Conservation (phyloP, 2,797 vertebrate species). For the Betta splendens region DNA sequence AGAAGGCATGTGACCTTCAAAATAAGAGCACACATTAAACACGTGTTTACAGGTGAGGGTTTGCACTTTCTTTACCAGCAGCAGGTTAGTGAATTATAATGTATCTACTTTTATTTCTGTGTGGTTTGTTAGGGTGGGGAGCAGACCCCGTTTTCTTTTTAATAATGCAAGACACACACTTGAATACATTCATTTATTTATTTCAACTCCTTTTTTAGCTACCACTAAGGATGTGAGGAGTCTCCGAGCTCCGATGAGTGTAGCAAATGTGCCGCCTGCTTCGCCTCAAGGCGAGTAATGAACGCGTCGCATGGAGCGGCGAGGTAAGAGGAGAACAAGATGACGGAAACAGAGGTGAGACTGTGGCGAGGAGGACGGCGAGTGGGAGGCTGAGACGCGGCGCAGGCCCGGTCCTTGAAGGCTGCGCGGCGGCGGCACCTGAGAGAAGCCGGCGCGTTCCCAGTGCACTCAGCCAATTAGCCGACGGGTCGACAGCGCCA, state of each 20-base stretch:
- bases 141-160: too few relatives aligned
- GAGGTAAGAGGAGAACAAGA: neutral
- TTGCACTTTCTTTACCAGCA: too few relatives aligned
- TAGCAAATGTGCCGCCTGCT: constrained; percentile 1
- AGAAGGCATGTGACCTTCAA: constrained; percentile 1
- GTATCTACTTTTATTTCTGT: too few relatives aligned
- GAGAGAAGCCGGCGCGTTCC: constrained; percentile 52
- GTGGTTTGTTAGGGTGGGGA: too few relatives aligned
- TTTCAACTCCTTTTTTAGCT: too few relatives aligned
- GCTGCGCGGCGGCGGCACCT: constrained; percentile 49
- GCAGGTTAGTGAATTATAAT: too few relatives aligned
- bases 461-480: constrained; percentile 68
- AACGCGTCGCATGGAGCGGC: constrained; percentile 3
- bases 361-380: constrained; percentile 25
- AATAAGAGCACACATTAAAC: neutral
- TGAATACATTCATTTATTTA: too few relatives aligned
- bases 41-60: too few relatives aligned
- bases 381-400: constrained; percentile 21
- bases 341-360: constrained; percentile 63
- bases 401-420: constrained; percentile 31
- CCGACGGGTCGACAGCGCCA: constrained; percentile 21
- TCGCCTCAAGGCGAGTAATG: constrained; percentile 28
- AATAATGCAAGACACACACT: too few relatives aligned
- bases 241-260: constrained; percentile 16
- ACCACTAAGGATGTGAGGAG: too few relatives aligned